Conservation (phyloP, 2,113 vertebrate genomes). For the Galbula dea region DNA sequence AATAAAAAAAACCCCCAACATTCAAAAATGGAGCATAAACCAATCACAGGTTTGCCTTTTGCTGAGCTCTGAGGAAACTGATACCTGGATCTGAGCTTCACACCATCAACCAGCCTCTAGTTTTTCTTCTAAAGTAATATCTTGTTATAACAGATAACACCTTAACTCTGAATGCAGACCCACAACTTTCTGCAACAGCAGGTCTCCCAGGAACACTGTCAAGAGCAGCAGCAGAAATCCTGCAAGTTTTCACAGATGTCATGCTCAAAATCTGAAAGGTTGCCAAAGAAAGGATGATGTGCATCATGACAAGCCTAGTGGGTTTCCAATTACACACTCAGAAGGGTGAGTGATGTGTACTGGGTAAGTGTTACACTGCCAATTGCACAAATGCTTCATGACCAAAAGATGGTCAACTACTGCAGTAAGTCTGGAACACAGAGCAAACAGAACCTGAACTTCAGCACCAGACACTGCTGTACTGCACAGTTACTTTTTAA, state of each 20-base stretch:
- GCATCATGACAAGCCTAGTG: background rate
- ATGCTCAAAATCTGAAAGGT: background rate
- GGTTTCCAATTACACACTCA: background rate
- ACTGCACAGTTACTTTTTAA: slow-evolving; percentile 5
- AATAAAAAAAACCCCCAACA: background rate
- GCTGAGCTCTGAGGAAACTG: background rate
- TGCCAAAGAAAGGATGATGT: background rate
- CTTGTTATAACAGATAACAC: background rate
- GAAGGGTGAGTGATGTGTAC: background rate
- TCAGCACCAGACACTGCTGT: background rate
- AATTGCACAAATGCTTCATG: background rate
- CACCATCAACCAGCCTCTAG: background rate
- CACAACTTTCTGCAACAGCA: background rate
- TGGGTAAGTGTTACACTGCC: background rate
- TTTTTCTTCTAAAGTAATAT: background rate
- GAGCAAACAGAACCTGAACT: slow-evolving; percentile 16
- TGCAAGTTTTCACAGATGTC: background rate
- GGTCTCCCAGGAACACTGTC: background rate
- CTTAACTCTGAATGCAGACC: background rate
- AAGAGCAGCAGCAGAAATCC: background rate
- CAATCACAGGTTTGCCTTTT: background rate
- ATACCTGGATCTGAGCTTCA: background rate
- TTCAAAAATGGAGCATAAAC: background rate
- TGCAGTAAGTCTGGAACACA: background rate
- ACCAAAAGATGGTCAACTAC: background rate